Evolutionary conservation across 1,140 invertebrate genomes (phyloP), one percentile per base, ranked within the genome.

Genomic region (Diprion similis): DNA sequence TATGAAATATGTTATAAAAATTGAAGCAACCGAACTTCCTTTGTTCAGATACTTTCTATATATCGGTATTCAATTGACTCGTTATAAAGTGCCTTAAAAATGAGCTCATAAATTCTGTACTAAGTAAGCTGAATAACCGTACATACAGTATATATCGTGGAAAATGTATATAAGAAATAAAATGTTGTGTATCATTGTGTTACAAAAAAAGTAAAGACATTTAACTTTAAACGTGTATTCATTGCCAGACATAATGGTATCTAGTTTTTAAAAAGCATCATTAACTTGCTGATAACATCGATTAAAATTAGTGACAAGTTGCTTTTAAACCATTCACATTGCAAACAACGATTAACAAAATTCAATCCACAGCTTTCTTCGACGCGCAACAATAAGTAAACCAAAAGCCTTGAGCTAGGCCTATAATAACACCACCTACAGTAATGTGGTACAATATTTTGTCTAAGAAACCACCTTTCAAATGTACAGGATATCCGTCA

Each of bases 401-500:
- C 48, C 75, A 64, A 13, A 84, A 66, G 8, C 75, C 77, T 77
- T 87, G 84, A 18, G 80, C 77, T 11, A 89, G 2, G 1, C 90
- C 91, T 67, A 87, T 9, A 9, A 78, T 71, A 75, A 86, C 85
- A 0, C 86, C 24, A 10, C 80, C 75, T 18, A 90, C 45, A 10
- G 90, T 92, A 1, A 86, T 45, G 4, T 79, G 81, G 75, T 89
- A 92, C 0, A 92, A 72, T 8, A 92, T 75, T 75, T 88, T 89
- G 78, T 93, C 92, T n/a, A 79, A 76, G 1, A 82, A 51, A 6
- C 92, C 92, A 19, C 86, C 85, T 82, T 93, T 93, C 37, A 93
- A 79, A 78, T 90, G 91, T n/a, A 92, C 82, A 2, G 91, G 91
- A 68, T 87, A 80, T 15, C 88, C 91, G 82, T 92, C 90, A 18